A percentile compares a stretch with the other conserved stretches of the same genome.
Evolutionary conservation across 2,797 vertebrate species (phyloP).

Genomic region (Hippoglossus hippoglossus): DNA sequence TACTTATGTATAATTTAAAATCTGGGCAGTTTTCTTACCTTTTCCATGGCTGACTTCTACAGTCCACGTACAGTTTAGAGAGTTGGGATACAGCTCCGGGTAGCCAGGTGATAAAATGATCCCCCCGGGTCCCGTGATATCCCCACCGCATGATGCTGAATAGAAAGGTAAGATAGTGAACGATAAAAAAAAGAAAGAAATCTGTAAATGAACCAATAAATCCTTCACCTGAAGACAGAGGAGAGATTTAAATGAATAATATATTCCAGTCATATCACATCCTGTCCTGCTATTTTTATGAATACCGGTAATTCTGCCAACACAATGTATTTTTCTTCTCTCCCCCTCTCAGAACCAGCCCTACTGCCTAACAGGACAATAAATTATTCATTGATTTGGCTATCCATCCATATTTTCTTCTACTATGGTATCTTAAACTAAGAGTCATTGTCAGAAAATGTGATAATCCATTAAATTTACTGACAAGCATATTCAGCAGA

Average conservation of each 20-base stretch:
- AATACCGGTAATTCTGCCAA: slow-evolving; percentile 73
- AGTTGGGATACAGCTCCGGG: slow-evolving; percentile 97
- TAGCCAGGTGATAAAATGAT: slow-evolving; percentile 97
- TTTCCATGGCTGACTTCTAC: slow-evolving; percentile 97
- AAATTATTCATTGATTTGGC: slow-evolving; percentile 62
- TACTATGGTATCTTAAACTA: slow-evolving; percentile 36
- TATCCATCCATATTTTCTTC: slow-evolving; percentile 40
- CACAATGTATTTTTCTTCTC: slow-evolving; percentile 49
- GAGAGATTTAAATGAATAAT: slow-evolving; percentile 73
- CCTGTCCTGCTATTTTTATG: slow-evolving; percentile 67
- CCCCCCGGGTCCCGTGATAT: slow-evolving; percentile 93
- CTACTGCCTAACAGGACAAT: slow-evolving; percentile 44
- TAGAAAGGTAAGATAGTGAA: slow-evolving; percentile 64
- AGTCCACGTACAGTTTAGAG: slow-evolving; percentile 97
- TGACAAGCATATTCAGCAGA: slow-evolving; percentile 25
- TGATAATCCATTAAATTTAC: slow-evolving; percentile 29
- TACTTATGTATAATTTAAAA: not conserved
- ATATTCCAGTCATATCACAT: slow-evolving; percentile 68
- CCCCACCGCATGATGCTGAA: slow-evolving; percentile 96
- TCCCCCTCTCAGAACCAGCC: slow-evolving; percentile 42
- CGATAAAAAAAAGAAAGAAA: slow-evolving; percentile 52
- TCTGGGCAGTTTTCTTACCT: slow-evolving; percentile 71
- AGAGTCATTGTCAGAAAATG: slow-evolving; percentile 38
- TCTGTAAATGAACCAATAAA: slow-evolving; percentile 75
- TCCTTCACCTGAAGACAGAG: slow-evolving; percentile 70